Conservation (phyloP, 1,140 invertebrate genomes). For the Camponotus vicinus region DNA sequence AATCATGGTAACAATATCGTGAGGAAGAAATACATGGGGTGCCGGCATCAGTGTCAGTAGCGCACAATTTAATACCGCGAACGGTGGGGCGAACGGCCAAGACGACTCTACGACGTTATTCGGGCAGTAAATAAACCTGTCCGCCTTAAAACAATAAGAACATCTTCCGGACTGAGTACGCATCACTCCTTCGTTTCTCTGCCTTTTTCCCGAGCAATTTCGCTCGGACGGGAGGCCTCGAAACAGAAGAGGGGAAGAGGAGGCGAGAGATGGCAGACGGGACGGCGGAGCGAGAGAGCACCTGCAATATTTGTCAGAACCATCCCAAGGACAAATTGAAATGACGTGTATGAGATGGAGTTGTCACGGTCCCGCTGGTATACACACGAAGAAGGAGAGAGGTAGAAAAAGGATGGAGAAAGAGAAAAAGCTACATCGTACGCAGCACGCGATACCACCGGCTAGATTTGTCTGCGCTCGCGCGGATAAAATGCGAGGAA, state of each 20-base stretch:
- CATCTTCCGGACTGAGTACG: slow-evolving; percentile 72
- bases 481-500: slow-evolving; percentile 47
- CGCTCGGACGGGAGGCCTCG: slow-evolving; percentile 57
- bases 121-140: slow-evolving; percentile 81
- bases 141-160: slow-evolving; percentile 80
- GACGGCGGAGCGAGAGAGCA: slow-evolving; percentile 60
- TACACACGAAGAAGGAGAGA: slow-evolving; percentile 29
- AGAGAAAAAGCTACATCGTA: not conserved
- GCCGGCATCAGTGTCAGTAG: slow-evolving; percentile 56
- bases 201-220: slow-evolving; percentile 77
- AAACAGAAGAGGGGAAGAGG: not conserved
- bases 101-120: slow-evolving; percentile 74
- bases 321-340: slow-evolving; percentile 78
- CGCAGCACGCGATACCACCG: slow-evolving; percentile 41
- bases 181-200: slow-evolving; percentile 57
- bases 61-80: slow-evolving; percentile 71
- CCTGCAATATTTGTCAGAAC: slow-evolving; percentile 79
- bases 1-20: slow-evolving; percentile 41
- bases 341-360: slow-evolving; percentile 77
- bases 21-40: slow-evolving; percentile 64
- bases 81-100: slow-evolving; percentile 21
- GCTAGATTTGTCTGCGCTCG: slow-evolving; percentile 51
- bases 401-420: not conserved
- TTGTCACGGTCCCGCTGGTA: slow-evolving; percentile 64
- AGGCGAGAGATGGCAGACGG: slow-evolving; percentile 23